These are phyloP conservation scores for Temnothorax ravouxi DNA, from an alignment of 2,888 invertebrate genomes.

Conservation along the genomic window DNA sequence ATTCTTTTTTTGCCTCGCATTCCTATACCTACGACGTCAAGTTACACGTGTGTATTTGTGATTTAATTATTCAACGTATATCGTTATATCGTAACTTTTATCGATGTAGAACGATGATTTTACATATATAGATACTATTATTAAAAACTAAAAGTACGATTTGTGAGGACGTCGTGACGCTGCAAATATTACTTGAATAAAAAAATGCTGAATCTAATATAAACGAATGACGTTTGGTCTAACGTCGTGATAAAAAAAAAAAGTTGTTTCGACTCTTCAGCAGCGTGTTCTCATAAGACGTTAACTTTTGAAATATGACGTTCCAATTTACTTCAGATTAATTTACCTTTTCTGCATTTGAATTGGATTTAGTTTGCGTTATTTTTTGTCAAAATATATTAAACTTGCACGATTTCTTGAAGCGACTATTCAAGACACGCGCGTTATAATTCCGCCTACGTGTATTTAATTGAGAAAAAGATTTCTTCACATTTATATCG, in stretches of 20 bases:
- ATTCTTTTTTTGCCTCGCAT: neutral
- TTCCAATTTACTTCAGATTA: neutral
- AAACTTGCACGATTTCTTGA: neutral
- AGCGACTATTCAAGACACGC: too few species aligned
- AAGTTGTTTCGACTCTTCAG: neutral
- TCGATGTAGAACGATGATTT: neutral
- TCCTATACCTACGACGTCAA: neutral
- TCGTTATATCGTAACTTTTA: neutral
- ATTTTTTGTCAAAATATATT: neutral
- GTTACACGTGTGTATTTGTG: neutral
- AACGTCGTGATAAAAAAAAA: neutral
- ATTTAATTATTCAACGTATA: neutral
- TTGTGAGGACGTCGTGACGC: neutral
- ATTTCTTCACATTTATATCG: too few species aligned
- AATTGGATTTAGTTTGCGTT: neutral
- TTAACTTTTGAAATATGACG: neutral
- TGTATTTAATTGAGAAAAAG: neutral
- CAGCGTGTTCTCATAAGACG: neutral
- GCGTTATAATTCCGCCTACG: neutral
- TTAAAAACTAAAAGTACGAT: neutral
- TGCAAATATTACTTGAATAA: constrained; percentile 7
- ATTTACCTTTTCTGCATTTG: neutral
- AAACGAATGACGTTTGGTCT: neutral
- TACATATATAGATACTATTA: neutral
- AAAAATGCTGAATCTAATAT: neutral